phyloP scores from a whole-genome alignment of 2,888 invertebrate genomes.

The Euphydryas editha region DNA sequence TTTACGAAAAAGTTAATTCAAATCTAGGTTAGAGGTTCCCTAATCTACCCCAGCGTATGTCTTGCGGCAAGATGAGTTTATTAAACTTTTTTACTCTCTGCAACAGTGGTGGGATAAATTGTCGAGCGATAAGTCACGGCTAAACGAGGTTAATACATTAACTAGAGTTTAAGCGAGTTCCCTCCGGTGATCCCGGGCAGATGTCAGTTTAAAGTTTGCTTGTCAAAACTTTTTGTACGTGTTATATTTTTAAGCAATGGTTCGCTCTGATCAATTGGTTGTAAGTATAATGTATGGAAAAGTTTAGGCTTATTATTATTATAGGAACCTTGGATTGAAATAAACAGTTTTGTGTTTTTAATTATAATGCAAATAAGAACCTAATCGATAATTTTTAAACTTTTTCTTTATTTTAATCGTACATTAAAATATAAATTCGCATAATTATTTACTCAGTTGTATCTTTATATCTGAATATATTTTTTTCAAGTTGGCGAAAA shows the following conservation, averaged over 20 bases:
- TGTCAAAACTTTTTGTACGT: slow-evolving; percentile 23
- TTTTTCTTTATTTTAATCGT: too few species aligned
- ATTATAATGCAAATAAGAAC: too few species aligned
- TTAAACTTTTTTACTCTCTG: slow-evolving; percentile 63
- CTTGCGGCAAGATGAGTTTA: slow-evolving; percentile 61
- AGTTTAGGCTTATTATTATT: too few species aligned
- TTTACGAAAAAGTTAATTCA: slow-evolving; percentile 7
- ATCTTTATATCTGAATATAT: neutral
- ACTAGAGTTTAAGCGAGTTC: slow-evolving; percentile 66
- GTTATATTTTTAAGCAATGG: slow-evolving; percentile 28
- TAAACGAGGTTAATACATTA: slow-evolving; percentile 79
- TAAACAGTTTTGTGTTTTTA: too few species aligned
- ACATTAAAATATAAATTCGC: too few species aligned
- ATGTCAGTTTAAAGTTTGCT: slow-evolving; percentile 1
- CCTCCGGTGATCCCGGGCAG: slow-evolving; percentile 38
- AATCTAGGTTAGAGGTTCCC: slow-evolving; percentile 30
- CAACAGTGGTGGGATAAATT: slow-evolving; percentile 61
- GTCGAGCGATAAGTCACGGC: slow-evolving; percentile 71
- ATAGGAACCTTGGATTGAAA: neutral
- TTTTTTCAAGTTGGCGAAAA: neutral
- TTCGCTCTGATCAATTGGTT: neutral
- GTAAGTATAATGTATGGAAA: neutral
- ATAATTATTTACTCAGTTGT: too few species aligned
- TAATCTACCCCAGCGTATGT: slow-evolving; percentile 43
- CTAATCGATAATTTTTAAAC: too few species aligned